Base-by-base conservation (phyloP, 2,113 vertebrate genomes). In the Charina bottae region DNA sequence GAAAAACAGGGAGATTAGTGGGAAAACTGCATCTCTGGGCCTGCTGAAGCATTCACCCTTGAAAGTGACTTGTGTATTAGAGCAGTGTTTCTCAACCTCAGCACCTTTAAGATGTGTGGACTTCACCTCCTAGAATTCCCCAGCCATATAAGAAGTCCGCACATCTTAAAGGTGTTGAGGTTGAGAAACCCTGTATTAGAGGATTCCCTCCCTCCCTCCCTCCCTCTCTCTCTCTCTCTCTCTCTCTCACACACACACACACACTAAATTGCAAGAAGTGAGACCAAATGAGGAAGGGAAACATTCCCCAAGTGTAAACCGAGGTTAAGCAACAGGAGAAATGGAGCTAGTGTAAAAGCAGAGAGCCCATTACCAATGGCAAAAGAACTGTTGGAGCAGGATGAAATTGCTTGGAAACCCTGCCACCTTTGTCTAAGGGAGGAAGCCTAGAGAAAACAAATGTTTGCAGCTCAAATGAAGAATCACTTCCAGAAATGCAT, bases 261-360 rank as follows among this genome's bases (percentile, higher is more conserved):
- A 37, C 33, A 78, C 6, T 68, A 68, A n/a, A 68, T 19, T 7
- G n/a, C 15, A 78, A 33, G 15, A 78, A 37, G n/a, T 72, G n/a
- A 33, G n/a, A 72, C 33, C n/a, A 72, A 33, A 72, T 72, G 64
- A 33, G n/a, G 13, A 68, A 6, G 28, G 5, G 5, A 72, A 72
- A 33, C 17, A 13, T 72, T 72, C 13, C n/a, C n/a, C n/a, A 72
- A 33, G n/a, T 72, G n/a, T 33, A 15, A 33, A 72, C n/a, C 17
- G 64, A 72, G n/a, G n/a, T 72, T 72, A 72, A 72, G n/a, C n/a
- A 72, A 72, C 64, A 72, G 64, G 64, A 72, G 68, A 78, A 78
- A 37, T 37, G 33, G 68, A 78, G 33, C 15, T 17, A 78, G 6
- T 37, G 6, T 78, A 78, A 17, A 78, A 37, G 33, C 68, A 78